Base-by-base conservation (phyloP, 2,888 invertebrate genomes). In the Sympetrum striolatum region DNA sequence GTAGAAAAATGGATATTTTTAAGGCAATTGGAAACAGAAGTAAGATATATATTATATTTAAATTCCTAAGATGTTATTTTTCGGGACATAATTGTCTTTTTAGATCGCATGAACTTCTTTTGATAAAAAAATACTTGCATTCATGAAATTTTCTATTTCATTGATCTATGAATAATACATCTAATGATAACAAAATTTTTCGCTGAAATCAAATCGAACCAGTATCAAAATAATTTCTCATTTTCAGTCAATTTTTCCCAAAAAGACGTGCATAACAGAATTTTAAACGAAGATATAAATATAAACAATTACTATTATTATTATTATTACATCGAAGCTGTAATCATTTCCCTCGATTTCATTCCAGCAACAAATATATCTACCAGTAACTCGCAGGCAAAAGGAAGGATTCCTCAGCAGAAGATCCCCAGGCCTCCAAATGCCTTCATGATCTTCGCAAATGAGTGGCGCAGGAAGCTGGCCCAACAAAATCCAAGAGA, bases 401-500 rank as follows among this genome's bases (percentile, higher is more conserved):
- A 93, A 90, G 92, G 90, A 90, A 86, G 90, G 91, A 25, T 92
- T 91, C 91, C 82, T 86, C 93, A 93, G 91, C 93, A 93, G 91
- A 95, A 95, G 93, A 95, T 96, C 48, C 95, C 95, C 1, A 93
- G 96, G 79, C 96, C 96, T 3, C 95, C 95, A 2, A 96, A 96
- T 92, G 95, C 96, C 0, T 96, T 96, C 92, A 96, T 96, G 96
- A 93, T 96, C 15, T 96, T 95, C 92, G 96, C 96, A 37, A 96
- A 96, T 92, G 95, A 95, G 91, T 95, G 95, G 94, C 93, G 96
- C 53, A 95, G 95, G 92, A 94, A 94, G 92, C 93, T 96, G 92
- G 95, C 95, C 0, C 93, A 94, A 64, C 94, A 95, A 92, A 95
- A 94, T 93, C 95, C 95, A 0, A 93, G 94, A 22, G 95, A 96